A percentile compares a stretch with the other conserved stretches of the same genome.
phyloP scores from a whole-genome alignment of 2,888 invertebrate genomes.

The Ichneumon xanthorius region DNA sequence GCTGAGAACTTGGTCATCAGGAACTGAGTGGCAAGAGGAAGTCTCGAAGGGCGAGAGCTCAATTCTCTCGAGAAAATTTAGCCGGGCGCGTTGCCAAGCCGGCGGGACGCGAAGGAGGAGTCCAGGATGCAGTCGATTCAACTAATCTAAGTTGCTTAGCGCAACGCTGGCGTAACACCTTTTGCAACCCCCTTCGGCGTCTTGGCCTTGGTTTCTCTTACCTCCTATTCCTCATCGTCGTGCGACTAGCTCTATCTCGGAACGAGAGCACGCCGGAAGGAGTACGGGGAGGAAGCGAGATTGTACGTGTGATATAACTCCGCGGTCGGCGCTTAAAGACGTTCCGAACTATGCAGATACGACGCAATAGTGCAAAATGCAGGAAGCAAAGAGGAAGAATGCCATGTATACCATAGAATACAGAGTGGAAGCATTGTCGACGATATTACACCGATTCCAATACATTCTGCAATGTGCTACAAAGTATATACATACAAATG shows the following conservation, averaged over 20 bases:
- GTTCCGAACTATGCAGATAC: conserved; percentile 25
- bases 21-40: conserved; percentile 66
- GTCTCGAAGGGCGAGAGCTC: conserved; percentile 63
- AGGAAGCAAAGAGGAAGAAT: background rate
- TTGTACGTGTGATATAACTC: conserved; percentile 44
- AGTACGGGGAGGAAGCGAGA: background rate
- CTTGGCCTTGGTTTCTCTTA: conserved; percentile 66
- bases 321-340: conserved; percentile 19
- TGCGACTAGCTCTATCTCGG: conserved; percentile 21
- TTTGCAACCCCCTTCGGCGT: conserved; percentile 65
- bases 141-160: conserved; percentile 83
- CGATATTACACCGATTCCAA: background rate
- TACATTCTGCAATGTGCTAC: background rate
- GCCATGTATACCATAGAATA: background rate
- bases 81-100: conserved; percentile 80
- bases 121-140: conserved; percentile 80
- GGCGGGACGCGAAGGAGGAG: conserved; percentile 7
- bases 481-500: background rate
- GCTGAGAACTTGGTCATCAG: conserved; percentile 17
- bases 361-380: conserved; percentile 4
- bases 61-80: conserved; percentile 81
- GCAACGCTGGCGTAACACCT: conserved; percentile 78
- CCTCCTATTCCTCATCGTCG: conserved; percentile 36
- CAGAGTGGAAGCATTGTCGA: background rate
- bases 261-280: conserved; percentile 5